A percentile compares a stretch with the other conserved stretches of the same genome.
phyloP scores from a whole-genome alignment of 2,888 invertebrate genomes.

The Deilephila porcellus region DNA sequence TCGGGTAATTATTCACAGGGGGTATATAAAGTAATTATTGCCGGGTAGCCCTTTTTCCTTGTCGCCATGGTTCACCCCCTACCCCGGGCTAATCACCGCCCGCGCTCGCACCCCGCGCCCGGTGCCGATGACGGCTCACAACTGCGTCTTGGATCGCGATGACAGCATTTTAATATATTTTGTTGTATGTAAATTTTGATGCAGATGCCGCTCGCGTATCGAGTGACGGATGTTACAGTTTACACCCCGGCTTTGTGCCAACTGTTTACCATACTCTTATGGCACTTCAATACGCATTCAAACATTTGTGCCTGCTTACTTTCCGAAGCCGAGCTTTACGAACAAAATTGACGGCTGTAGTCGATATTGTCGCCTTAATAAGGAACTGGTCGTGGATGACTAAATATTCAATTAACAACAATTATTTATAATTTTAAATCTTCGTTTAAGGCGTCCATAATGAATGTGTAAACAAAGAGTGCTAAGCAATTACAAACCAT shows the following conservation, averaged over 20 bases:
- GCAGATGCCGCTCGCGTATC: conserved; percentile 60
- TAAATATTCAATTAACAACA: too few relatives aligned
- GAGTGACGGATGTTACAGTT: conserved; percentile 48
- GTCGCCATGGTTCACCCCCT: conserved; percentile 62
- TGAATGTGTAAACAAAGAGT: conserved; percentile 20
- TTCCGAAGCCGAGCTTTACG: too few relatives aligned
- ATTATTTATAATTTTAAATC: neutral
- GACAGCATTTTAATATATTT: conserved; percentile 84
- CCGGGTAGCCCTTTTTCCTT: conserved; percentile 83
- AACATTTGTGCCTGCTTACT: neutral
- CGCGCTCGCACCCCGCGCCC: conserved; percentile 74
- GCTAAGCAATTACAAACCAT: conserved; percentile 62
- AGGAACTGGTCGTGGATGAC: too few relatives aligned
- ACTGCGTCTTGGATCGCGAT: conserved; percentile 77
- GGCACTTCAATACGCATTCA: neutral
- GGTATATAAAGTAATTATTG: conserved; percentile 83
- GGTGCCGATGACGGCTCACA: conserved; percentile 80
- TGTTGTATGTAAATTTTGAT: conserved; percentile 77
- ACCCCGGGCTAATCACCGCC: conserved; percentile 72
- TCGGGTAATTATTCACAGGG: conserved; percentile 82
- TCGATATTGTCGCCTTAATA: too few relatives aligned
- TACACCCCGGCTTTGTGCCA: conserved; percentile 30
- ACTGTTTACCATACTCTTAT: neutral
- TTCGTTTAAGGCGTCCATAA: conserved; percentile 46
- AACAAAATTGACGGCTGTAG: too few relatives aligned